A percentile compares a stretch with the other conserved stretches of the same genome.
Evolutionary conservation across 2,113 vertebrate species (phyloP).

Genomic region (Emydura subglobosa): DNA sequence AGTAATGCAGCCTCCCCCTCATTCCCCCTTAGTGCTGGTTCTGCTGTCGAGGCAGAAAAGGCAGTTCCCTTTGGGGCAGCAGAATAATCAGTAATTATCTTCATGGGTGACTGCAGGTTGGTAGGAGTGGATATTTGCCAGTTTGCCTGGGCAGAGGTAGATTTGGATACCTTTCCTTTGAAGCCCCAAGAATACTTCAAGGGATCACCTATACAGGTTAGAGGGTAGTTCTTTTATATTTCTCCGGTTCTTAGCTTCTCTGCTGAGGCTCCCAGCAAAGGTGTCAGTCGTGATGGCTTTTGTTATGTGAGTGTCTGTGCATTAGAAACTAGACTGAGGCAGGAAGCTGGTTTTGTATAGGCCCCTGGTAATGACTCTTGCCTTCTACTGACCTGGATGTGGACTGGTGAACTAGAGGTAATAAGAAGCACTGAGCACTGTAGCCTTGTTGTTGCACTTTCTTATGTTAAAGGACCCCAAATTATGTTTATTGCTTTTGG

Average conservation of each 20-base stretch:
- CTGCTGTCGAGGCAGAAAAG: not conserved
- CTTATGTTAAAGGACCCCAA: not conserved
- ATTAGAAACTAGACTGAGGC: not conserved
- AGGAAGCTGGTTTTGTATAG: not conserved
- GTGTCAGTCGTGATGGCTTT: not conserved
- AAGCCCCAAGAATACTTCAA: not conserved
- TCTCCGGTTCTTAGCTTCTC: not conserved
- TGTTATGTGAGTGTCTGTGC: not conserved
- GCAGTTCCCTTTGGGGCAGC: not conserved
- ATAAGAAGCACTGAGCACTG: not conserved
- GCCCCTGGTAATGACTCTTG: not conserved
- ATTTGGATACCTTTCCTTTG: not conserved
- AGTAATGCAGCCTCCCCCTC: not conserved
- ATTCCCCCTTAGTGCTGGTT: not conserved
- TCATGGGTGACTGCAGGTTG: not conserved
- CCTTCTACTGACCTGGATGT: not conserved
- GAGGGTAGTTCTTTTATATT: not conserved
- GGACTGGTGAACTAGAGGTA: not conserved
- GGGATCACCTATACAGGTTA: not conserved
- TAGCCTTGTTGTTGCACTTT: not conserved
- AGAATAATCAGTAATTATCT: not conserved
- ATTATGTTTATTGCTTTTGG: not conserved
- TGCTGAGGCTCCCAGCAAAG: not conserved
- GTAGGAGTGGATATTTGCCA: not conserved
- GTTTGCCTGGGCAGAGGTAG: constrained; percentile 6